Evolutionary conservation across 2,113 vertebrate genomes (phyloP), one percentile per base, ranked within the genome.

Genomic region (Mirza zaza): DNA sequence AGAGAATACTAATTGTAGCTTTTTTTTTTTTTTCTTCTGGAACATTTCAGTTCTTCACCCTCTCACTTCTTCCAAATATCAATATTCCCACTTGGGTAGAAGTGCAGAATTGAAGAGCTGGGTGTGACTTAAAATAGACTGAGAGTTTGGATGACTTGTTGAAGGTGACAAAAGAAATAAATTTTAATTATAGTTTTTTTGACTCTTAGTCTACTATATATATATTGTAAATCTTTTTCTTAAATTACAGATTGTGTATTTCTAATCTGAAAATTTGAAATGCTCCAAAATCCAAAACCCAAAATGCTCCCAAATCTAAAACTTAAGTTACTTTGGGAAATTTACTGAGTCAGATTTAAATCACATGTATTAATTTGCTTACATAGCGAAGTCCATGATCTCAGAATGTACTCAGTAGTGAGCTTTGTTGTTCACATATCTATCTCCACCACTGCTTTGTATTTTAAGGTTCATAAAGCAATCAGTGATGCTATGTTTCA

Each of bases 291-390:
- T 65, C 12, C 63, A 67, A 34, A 67, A 42, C 45, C 15, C 23
- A 36, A 32, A 48, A 48, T 76, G 63, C 14, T 67, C 32, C 13
- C 34, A 67, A 67, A 34, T 67, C 13, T 32, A 67, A 34, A 67
- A 42, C 27, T 15, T 67, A 70, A 76, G 11, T 94, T 94, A 45
- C 20, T 84, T 87, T 48, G 17, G 45, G 55, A 71, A 67, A 70
- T 59, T 14, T n/a, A 65, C 59, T 88, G 2, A 84, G 48, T 96
- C 48, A 65, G 39, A 57, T 63, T 79, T 86, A 95, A 95, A 83
- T 93, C 11, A 39, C 70, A 18, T 87, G 3, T 82, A 8, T 88
- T 90, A 63, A 68, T 83, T 45, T 48, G n/a, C 9, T 57, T 87
- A 48, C 2, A 6, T 45, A 25, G 34, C 88, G 21, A 96, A 87